Evolutionary conservation across 2,888 invertebrate genomes (phyloP).

Genomic region (Mesorhabditis spiculigera): DNA sequence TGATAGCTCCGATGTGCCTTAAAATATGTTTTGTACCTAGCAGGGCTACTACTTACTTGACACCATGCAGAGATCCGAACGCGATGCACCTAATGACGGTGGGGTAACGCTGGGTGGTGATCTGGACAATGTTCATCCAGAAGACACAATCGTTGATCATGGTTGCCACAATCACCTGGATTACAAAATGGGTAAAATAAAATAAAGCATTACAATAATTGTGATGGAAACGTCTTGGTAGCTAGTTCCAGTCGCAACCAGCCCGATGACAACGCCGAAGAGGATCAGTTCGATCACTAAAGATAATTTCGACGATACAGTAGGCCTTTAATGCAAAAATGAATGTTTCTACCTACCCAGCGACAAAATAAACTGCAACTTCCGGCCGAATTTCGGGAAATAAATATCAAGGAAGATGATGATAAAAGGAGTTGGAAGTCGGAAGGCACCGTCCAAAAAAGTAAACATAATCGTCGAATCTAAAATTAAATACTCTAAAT

Average conservation of each 20-base stretch:
- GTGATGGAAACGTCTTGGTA: constrained; percentile 15
- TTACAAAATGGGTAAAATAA: not conserved
- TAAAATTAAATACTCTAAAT: constrained; percentile 4
- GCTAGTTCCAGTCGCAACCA: constrained; percentile 32
- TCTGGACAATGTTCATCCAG: constrained; percentile 53
- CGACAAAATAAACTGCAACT: constrained; percentile 44
- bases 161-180: constrained; percentile 32
- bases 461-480: constrained; percentile 47
- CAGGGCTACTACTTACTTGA: constrained; percentile 27
- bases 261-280: constrained; percentile 34
- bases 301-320: not conserved
- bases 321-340: not conserved
- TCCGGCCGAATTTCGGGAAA: constrained; percentile 42
- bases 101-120: constrained; percentile 50
- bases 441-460: constrained; percentile 47
- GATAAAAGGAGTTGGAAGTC: constrained; percentile 42
- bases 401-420: constrained; percentile 46
- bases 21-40: not conserved
- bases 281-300: constrained; percentile 27
- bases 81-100: constrained; percentile 54
- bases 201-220: not conserved
- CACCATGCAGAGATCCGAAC: constrained; percentile 48
- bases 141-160: constrained; percentile 53
- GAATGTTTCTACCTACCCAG: constrained; percentile 23
- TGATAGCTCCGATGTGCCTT: constrained; percentile 49